Base-by-base conservation (phyloP, 1,140 invertebrate genomes). In the Teleogryllus occipitalis region DNA sequence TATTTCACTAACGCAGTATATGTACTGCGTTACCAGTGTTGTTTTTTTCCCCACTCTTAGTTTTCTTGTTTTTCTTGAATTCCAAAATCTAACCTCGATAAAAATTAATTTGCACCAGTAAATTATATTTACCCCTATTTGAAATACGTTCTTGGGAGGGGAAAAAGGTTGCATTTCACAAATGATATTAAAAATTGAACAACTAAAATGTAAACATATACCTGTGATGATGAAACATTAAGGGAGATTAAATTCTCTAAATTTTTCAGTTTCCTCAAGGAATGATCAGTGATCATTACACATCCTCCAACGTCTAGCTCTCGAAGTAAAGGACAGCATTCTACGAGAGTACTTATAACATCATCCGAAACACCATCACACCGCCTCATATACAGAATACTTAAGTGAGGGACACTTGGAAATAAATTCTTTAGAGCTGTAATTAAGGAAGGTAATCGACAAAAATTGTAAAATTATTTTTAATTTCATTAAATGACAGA, bases 221-320 rank as follows among this genome's bases (percentile, higher is more conserved):
- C 77, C 77, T 72, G n/a, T 12, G 77, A 65, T 18, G 47, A 22
- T 12, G 77, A 78, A 47, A 78, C 15, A 49, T 78, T 78, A 21
- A 78, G n/a, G 5, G 77, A 78, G 48, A 22, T 65, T 15, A 78
- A 27, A 27, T 78, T 8, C 14, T 65, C 10, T 8, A 65, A 54
- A 22, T 78, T 21, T 7, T 14, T 73, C 46, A 78, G 15, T 22
- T 39, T 12, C 8, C 65, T 78, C 7, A 78, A 49, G 39, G 77
- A 49, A 54, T 48, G 8, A 65, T 78, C 77, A 65, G 48, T 65
- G 7, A 78, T 22, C 48, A 27, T 22, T 21, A 18, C 4, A 39
- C 77, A 78, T 5, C 65, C 49, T 27, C 77, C 48, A 65, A 78
- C n/a, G 14, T 78, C 77, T 12, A 78, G 65, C 6, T 72, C 22